Evolutionary conservation across 2,888 invertebrate genomes (phyloP), one percentile per base, ranked within the genome.

Genomic region (Apotomis betuletana): DNA sequence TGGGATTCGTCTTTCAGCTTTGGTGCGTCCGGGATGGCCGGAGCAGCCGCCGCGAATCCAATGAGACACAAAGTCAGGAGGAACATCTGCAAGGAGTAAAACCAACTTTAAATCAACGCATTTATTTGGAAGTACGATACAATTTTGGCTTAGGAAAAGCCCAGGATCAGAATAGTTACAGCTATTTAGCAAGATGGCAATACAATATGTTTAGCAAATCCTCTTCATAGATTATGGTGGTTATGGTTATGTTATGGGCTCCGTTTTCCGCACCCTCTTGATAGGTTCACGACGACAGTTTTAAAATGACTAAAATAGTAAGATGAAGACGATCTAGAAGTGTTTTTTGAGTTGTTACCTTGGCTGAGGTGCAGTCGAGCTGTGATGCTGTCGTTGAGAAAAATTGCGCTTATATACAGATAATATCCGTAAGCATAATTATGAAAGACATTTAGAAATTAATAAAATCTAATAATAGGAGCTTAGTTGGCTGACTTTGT

Each of bases 11-110:
- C 74, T n/a, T 63, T 62, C 4, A 70, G 60, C 27, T 65, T 0
- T 2, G 70, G 68, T 2, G 77, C 74, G 36, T 78, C 67, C 3
- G 78, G 77, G 4, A 80, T 73, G 10, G 80, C 70, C 3, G 87
- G 87, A 44, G 84, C 70, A 10, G 87, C 86, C 61, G 76, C 69
- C 5, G 78, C 78, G 57, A 78, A 74, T 4, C 81, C 79, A 9
- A 83, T 70, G 55, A 89, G 75, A 75, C 82, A 86, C 6, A 89
- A 51, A 10, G 77, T 79, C 51, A 85, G 12, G 0, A 77, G 46
- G 71, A 79, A 75, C 87, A 88, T 87, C 88, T 87, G 78, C 5
- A 67, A 55, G 3, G 44, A 49, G 49, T 54, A 41, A 44, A 67
- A 9, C 38, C n/a, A 49, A 9, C 6, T 6, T 41, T 41, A 6